Conservation (phyloP, 2,797 vertebrate species). For the Pyrocephalus nanus region DNA sequence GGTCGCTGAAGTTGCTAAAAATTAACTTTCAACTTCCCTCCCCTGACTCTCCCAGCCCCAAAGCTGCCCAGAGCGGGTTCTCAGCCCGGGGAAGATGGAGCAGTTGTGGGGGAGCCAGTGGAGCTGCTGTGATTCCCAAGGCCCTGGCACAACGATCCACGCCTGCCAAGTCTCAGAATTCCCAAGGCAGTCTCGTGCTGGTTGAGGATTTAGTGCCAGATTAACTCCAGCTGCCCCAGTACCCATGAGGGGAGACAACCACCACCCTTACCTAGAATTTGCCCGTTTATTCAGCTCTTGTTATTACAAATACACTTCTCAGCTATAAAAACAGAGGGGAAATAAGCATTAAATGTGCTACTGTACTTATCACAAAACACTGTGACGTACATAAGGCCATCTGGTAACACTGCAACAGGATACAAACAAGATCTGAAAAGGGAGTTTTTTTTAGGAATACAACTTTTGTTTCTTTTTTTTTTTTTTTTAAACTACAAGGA, state of each 20-base stretch:
- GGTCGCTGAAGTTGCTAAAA: not conserved
- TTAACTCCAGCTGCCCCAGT: not conserved
- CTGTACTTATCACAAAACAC: slow-evolving; percentile 64
- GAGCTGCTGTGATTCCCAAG: not conserved
- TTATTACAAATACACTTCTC: slow-evolving; percentile 33
- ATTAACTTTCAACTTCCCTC: not conserved
- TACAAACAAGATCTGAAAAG: slow-evolving; percentile 44
- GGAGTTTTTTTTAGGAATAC: slow-evolving; percentile 11
- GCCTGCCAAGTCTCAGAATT: not conserved
- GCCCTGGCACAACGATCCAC: not conserved
- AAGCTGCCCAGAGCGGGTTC: not conserved
- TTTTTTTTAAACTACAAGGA: not conserved
- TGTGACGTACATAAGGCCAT: slow-evolving; percentile 71
- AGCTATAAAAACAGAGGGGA: slow-evolving; percentile 24
- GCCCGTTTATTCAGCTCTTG: not conserved
- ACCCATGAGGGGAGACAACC: not conserved
- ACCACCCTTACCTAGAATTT: not conserved
- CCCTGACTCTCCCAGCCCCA: not conserved
- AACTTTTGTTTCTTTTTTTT: not conserved
- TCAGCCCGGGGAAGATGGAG: not conserved
- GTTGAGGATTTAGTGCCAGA: not conserved
- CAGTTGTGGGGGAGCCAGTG: not conserved
- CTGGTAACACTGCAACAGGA: slow-evolving; percentile 72
- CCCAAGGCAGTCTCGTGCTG: not conserved
- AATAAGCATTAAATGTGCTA: slow-evolving; percentile 58